phyloP scores from a whole-genome alignment of 1,140 invertebrate species.

The Caenorhabditis brenneri region DNA sequence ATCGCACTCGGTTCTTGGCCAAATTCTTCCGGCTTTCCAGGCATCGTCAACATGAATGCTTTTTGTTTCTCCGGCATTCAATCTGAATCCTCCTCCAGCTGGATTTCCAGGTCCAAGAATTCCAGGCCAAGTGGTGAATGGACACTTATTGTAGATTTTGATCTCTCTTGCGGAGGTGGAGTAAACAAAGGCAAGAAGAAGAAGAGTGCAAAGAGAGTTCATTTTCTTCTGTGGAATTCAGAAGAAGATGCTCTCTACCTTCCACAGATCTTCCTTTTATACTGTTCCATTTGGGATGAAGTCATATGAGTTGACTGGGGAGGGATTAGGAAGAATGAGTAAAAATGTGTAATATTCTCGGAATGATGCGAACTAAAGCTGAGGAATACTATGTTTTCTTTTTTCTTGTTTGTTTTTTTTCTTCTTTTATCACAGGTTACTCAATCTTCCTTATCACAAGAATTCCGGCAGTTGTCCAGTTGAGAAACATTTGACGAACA shows the following conservation, averaged over 20 bases:
- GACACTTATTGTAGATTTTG: constrained; percentile 49
- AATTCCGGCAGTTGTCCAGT: not conserved
- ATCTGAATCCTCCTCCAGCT: constrained; percentile 43
- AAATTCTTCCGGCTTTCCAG: constrained; percentile 57
- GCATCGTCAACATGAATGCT: constrained; percentile 50
- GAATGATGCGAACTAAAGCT: not conserved
- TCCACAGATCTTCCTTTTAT: not conserved
- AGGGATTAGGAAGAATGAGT: not conserved
- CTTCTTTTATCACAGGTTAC: too few relatives aligned
- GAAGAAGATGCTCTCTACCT: not conserved
- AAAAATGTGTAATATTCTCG: not conserved
- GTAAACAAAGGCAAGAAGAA: not conserved
- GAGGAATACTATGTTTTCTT: not conserved
- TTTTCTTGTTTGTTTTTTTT: not conserved
- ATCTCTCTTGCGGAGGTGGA: not conserved
- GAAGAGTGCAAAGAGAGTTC: not conserved
- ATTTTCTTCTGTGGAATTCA: too few relatives aligned
- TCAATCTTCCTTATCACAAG: too few relatives aligned
- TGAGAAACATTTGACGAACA: not conserved
- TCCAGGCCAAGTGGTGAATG: constrained; percentile 52
- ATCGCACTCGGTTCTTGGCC: constrained; percentile 60
- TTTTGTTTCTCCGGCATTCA: not conserved
- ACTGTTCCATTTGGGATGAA: not conserved
- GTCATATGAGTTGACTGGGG: not conserved
- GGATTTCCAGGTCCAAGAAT: constrained; percentile 38